phyloP scores from a whole-genome alignment of 1,140 invertebrate species.

The Trissolcus basalis region DNA sequence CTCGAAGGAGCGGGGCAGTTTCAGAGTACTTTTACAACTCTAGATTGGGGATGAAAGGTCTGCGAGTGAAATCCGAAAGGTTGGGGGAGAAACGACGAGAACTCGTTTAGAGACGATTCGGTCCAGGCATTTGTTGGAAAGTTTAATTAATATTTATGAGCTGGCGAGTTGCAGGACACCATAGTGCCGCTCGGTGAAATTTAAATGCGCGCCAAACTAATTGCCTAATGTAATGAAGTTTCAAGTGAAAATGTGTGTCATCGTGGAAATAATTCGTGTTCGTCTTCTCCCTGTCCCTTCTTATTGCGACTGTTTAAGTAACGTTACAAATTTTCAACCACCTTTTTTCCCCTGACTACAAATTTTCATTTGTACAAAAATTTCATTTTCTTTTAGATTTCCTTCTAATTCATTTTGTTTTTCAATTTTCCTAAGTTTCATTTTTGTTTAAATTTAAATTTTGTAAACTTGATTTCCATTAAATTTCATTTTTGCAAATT shows the following conservation, averaged over 20 bases:
- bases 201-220: constrained; percentile 1
- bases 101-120: constrained; percentile 1
- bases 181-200: not conserved
- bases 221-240: not conserved
- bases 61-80: constrained; percentile 3
- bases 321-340: too few relatives aligned
- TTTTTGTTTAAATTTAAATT: too few relatives aligned
- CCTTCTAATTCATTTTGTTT: too few relatives aligned
- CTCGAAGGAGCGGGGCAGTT: not conserved
- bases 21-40: not conserved
- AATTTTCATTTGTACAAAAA: too few relatives aligned
- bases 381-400: too few relatives aligned
- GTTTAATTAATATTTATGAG: constrained; percentile 10
- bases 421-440: too few relatives aligned
- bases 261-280: not conserved
- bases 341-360: too few relatives aligned
- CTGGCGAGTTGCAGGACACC: not conserved
- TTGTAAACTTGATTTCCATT: too few relatives aligned
- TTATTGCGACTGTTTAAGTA: too few relatives aligned
- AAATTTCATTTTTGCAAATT: too few relatives aligned
- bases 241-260: not conserved
- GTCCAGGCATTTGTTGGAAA: not conserved
- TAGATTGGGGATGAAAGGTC: constrained; percentile 1
- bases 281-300: too few relatives aligned
- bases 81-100: not conserved